A percentile compares a stretch with the other conserved stretches of the same genome.
Conservation (phyloP, 2,888 invertebrate genomes). For the Scaptomyza tumidula region DNA sequence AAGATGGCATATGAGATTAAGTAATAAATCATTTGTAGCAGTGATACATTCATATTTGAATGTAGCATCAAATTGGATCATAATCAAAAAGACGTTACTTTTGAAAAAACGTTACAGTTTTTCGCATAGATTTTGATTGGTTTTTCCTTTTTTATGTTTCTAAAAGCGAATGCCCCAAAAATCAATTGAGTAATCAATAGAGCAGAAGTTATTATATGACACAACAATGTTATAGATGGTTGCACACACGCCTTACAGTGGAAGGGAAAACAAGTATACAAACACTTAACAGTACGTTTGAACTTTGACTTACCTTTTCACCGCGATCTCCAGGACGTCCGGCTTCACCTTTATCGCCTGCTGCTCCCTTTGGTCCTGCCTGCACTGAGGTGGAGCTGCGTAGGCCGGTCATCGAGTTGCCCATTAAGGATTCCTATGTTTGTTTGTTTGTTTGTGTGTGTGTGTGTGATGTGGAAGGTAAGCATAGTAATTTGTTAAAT, state of each 20-base stretch:
- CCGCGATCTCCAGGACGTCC: conserved; percentile 90
- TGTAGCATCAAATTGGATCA: neutral
- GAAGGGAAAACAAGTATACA: neutral
- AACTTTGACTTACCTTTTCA: conserved; percentile 87
- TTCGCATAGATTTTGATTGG: too few relatives aligned
- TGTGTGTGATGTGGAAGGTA: conserved; percentile 33
- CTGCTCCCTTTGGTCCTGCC: conserved; percentile 91
- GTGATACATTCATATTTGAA: neutral
- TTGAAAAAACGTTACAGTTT: neutral
- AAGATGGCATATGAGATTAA: conserved; percentile 8
- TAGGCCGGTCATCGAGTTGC: conserved; percentile 85
- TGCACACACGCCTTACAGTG: conserved; percentile 52
- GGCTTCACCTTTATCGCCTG: conserved; percentile 88
- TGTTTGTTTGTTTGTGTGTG: conserved; percentile 13
- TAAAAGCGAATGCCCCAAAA: conserved; percentile 43
- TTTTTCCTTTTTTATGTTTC: conserved; percentile 19
- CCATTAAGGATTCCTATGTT: conserved; percentile 87
- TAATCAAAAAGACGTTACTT: neutral
- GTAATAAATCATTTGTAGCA: conserved; percentile 1
- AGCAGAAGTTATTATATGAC: conserved; percentile 75
- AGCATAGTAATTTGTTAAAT: conserved; percentile 79
- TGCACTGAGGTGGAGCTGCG: conserved; percentile 87
- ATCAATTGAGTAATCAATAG: conserved; percentile 82
- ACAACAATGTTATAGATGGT: conserved; percentile 50
- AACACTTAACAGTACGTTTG: conserved; percentile 39